Percentiles rank a stretch among this genome's conserved stretches.
phyloP scores from a whole-genome alignment of 1,140 invertebrate genomes.

The Papilio glaucus region DNA sequence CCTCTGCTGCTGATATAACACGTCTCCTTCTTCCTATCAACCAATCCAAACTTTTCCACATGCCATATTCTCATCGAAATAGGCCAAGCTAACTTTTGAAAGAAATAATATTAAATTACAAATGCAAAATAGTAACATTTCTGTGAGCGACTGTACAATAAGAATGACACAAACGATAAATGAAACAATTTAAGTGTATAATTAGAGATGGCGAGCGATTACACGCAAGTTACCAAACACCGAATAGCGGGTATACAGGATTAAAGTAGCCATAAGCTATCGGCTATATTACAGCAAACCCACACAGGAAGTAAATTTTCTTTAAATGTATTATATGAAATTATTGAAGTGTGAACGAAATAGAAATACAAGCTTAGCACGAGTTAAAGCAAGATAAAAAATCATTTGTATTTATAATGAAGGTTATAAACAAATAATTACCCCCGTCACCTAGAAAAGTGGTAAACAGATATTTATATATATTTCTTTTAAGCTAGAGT shows the following conservation, averaged over 20 bases:
- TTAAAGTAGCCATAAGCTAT: conserved; percentile 7
- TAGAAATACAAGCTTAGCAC: conserved; percentile 2
- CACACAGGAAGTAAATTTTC: background rate
- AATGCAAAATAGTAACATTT: background rate
- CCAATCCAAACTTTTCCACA: too few species aligned
- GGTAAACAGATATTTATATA: too few species aligned
- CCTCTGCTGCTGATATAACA: too few species aligned
- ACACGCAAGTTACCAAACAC: conserved; percentile 36
- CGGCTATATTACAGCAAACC: background rate
- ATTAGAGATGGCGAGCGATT: background rate
- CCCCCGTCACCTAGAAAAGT: background rate
- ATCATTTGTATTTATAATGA: background rate
- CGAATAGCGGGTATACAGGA: conserved; percentile 25
- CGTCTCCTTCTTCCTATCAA: too few species aligned
- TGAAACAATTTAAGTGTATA: background rate
- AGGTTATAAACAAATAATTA: background rate
- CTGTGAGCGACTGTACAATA: background rate
- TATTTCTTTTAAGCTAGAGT: too few species aligned
- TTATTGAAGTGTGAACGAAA: background rate
- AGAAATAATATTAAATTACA: background rate
- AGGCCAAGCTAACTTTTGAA: background rate
- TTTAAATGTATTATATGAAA: too few species aligned
- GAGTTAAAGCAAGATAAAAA: conserved; percentile 14
- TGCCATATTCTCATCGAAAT: too few species aligned
- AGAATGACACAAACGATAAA: background rate